Evolutionary conservation across 2,113 vertebrate genomes (phyloP).

Genomic region (Ellobius talpinus): DNA sequence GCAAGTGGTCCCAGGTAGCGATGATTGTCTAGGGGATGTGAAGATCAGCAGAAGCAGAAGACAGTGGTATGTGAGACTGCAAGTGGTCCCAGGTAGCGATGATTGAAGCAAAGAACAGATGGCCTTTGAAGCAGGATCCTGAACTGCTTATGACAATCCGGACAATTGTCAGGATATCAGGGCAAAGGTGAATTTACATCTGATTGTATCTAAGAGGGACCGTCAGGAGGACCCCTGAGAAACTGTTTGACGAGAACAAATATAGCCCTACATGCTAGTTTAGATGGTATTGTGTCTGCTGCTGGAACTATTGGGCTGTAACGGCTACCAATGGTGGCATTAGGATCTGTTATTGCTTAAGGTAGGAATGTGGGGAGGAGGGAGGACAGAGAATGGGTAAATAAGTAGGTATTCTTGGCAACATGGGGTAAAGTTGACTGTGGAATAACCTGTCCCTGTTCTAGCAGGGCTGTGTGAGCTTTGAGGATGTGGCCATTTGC

Average conservation of each 20-base stretch:
- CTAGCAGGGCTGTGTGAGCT: constrained; percentile 60
- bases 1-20: not conserved
- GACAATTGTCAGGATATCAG: not conserved
- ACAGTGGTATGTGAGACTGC: not conserved
- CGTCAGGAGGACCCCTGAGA: not conserved
- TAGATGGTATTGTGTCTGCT: not conserved
- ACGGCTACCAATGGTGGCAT: not conserved
- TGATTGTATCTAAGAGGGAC: not conserved
- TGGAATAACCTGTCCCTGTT: constrained; percentile 13
- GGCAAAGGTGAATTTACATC: not conserved
- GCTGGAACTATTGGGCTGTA: not conserved
- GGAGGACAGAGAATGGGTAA: not conserved
- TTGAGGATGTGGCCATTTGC: constrained; percentile 66
- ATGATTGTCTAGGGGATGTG: not conserved
- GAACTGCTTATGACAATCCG: not conserved
- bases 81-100: not conserved
- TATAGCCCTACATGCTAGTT: not conserved
- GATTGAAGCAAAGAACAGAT: not conserved
- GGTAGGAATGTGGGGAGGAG: not conserved
- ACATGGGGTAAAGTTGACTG: not conserved
- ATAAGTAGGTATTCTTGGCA: not conserved
- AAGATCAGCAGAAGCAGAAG: not conserved
- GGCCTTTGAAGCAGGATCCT: not conserved
- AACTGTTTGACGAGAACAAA: not conserved
- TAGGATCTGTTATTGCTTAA: not conserved